phyloP scores from a whole-genome alignment of 2,113 vertebrate species.

The Otis tarda region DNA sequence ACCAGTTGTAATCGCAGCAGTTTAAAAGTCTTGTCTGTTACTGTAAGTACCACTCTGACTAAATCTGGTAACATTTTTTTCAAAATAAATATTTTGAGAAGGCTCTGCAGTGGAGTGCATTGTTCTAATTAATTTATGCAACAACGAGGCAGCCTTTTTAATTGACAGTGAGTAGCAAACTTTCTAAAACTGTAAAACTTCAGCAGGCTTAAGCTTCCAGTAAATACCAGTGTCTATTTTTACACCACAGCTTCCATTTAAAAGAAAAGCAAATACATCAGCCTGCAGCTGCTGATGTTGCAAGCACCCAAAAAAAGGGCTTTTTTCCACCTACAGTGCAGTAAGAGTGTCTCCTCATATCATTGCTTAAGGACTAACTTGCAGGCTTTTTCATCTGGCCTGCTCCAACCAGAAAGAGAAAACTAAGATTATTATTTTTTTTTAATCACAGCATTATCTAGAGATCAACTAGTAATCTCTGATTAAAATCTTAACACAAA shows the following conservation, averaged over 20 bases:
- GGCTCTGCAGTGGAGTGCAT: not conserved
- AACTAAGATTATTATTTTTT: not conserved
- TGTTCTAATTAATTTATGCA: conserved; percentile 11
- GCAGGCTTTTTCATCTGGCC: not conserved
- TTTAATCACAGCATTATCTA: not conserved
- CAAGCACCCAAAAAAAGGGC: not conserved
- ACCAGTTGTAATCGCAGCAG: not conserved
- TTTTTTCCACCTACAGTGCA: not conserved
- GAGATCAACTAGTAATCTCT: not conserved
- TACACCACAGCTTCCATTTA: not conserved
- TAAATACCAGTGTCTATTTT: conserved; percentile 59
- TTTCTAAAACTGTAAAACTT: conserved; percentile 60
- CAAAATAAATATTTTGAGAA: conserved; percentile 13
- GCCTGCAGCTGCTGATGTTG: not conserved
- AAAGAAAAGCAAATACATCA: conserved; percentile 16
- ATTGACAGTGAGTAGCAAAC: conserved; percentile 42
- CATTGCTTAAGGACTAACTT: not conserved
- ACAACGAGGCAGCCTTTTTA: not conserved
- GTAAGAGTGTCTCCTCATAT: not conserved
- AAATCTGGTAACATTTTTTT: not conserved
- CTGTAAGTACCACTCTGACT: not conserved
- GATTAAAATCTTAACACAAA: not conserved
- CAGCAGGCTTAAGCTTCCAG: conserved; percentile 4
- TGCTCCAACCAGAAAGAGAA: not conserved
- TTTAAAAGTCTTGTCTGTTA: not conserved